Evolutionary conservation across 2,113 vertebrate genomes (phyloP).

Genomic region (Cryptotis parvus): DNA sequence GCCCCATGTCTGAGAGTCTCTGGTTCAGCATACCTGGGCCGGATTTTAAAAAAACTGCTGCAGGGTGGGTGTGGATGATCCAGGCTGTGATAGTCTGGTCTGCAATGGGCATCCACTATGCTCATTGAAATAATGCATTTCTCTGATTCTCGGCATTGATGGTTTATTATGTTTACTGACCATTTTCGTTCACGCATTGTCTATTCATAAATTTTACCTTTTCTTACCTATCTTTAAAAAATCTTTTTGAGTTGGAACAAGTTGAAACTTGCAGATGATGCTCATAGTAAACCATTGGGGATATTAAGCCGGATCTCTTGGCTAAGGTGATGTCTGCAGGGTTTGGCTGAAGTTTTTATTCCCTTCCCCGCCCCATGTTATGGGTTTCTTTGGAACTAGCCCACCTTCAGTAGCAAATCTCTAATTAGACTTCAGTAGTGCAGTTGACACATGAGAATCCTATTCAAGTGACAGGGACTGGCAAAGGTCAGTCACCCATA

Average conservation of each 20-base stretch:
- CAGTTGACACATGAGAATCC: conserved; percentile 13
- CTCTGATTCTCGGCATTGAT: neutral
- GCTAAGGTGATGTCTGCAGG: neutral
- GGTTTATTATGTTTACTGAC: neutral
- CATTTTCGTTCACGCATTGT: neutral
- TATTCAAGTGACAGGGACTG: neutral
- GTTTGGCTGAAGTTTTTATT: neutral
- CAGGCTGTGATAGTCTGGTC: no score
- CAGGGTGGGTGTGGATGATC: no score
- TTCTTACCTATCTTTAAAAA: neutral
- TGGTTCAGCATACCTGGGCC: no score
- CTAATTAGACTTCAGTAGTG: conserved; percentile 1
- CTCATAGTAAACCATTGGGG: neutral
- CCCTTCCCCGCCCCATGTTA: no score
- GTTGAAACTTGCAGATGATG: neutral
- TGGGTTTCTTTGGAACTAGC: neutral
- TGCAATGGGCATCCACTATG: no score
- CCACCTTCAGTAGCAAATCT: neutral
- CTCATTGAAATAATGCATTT: neutral
- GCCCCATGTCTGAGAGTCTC: no score
- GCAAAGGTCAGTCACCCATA: neutral
- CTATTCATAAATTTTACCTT: neutral
- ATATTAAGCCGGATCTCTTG: neutral
- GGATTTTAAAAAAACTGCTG: no score
- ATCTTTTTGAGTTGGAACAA: conserved; percentile 1